Evolutionary conservation across 2,888 invertebrate genomes (phyloP), one percentile per base, ranked within the genome.

Genomic region (Myopa tessellatipennis): DNA sequence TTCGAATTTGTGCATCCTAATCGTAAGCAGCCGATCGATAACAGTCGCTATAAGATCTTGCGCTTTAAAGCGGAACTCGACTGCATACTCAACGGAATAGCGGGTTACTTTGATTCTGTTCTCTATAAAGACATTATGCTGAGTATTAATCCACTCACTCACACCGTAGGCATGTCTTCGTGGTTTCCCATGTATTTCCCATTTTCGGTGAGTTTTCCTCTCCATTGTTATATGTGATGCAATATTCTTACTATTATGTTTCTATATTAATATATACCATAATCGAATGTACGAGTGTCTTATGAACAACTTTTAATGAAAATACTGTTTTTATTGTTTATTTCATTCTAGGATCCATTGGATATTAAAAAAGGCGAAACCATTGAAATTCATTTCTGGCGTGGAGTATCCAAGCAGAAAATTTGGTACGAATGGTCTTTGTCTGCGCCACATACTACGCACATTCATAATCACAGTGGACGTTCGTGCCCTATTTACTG

Each of bases 121-220:
- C 91, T 99, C 18, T 98, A 95, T 89, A 95, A 94, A 80, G 93
- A 96, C 84, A 92, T 98, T 77, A 92, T 90, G 83, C 90, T 99
- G 70, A 98, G 98, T 88, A 98, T 97, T 85, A 93, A 95, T 84
- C 98, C 99, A 1, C 91, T 92, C 68, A 95, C 95, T 1, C 96
- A 97, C 87, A 96, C 98, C 34, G 91, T 92, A 0, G 96, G 96
- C 83, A 97, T 99, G 97, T 95, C 97, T 85, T 97, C 97, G 80
- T 99, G 99, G 99, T 99, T 99, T 88, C 98, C 99, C 7, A 95
- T 98, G 81, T 95, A 95, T 84, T 97, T 99, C 87, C 98, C 99
- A 10, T 92, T 97, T 68, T 91, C 92, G 90, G 96, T 95, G 90
- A 90, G 89, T 84, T 71, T 78, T 12, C 38, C 45, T 52, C n/a